Evolutionary conservation across 2,888 invertebrate genomes (phyloP).

Genomic region (Nephrotoma appendiculata): DNA sequence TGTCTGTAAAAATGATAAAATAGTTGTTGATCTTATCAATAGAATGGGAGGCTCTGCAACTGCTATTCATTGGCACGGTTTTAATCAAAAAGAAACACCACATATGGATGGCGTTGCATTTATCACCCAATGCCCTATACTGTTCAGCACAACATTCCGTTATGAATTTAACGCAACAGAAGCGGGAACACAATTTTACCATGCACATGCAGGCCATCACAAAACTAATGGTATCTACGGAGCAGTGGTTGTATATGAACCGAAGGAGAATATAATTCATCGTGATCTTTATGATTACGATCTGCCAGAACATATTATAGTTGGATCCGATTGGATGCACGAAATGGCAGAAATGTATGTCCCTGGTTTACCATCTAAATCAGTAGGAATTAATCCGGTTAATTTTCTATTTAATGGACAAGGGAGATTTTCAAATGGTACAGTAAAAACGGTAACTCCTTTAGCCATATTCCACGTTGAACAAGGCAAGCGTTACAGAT

Average conservation of each 20-base stretch:
- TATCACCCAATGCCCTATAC: constrained; percentile 69
- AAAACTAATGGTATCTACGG: constrained; percentile 70
- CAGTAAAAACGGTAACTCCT: constrained; percentile 14
- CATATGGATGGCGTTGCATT: constrained; percentile 77
- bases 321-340: constrained; percentile 67
- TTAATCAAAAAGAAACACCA: constrained; percentile 56
- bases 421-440: constrained; percentile 14
- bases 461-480: constrained; percentile 19
- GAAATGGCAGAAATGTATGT: constrained; percentile 32
- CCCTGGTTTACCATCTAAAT: constrained; percentile 19
- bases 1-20: constrained; percentile 57
- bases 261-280: constrained; percentile 43
- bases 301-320: constrained; percentile 48
- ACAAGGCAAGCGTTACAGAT: constrained; percentile 24
- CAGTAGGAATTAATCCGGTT: constrained; percentile 18
- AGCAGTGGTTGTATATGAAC: constrained; percentile 52
- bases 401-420: constrained; percentile 23
- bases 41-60: constrained; percentile 58
- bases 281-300: constrained; percentile 57
- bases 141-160: constrained; percentile 47
- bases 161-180: constrained; percentile 56
- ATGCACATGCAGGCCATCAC: constrained; percentile 49
- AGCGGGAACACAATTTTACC: constrained; percentile 70
- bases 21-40: constrained; percentile 68
- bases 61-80: constrained; percentile 81